Percentiles rank a stretch among this genome's conserved stretches.
These are phyloP conservation scores for Nephotettix cincticeps DNA, from an alignment of 1,140 invertebrate species.

Conservation along the genomic window DNA sequence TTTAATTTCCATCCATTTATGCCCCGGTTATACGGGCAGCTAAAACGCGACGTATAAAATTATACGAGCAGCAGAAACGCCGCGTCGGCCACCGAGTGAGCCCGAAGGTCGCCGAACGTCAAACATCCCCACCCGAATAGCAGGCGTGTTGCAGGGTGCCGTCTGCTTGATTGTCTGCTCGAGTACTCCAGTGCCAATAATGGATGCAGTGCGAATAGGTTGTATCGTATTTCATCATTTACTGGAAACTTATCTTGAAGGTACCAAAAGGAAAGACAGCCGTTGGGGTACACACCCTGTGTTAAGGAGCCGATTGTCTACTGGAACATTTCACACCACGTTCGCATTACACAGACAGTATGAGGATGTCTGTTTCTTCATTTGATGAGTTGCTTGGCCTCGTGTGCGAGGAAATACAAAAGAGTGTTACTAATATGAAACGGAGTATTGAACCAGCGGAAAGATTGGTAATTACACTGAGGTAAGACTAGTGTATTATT, in stretches of 20 bases:
- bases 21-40: no score
- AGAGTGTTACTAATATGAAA: background rate
- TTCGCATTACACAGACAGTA: no score
- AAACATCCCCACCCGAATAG: background rate
- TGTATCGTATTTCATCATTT: background rate
- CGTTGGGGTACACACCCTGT: no score
- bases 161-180: background rate
- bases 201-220: slow-evolving; percentile 10
- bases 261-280: no score
- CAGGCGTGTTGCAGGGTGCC: no score
- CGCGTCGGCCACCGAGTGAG: background rate
- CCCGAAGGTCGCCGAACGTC: background rate
- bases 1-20: no score
- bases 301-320: no score
- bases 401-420: slow-evolving; percentile 1
- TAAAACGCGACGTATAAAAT: background rate
- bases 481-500: no score
- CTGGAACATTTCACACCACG: no score
- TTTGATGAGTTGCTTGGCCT: slow-evolving; percentile 14
- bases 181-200: background rate
- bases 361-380: slow-evolving; percentile 2
- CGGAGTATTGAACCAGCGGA: no score
- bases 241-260: no score
- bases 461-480: no score
- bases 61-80: slow-evolving; percentile 4